Evolutionary conservation across 2,113 vertebrate genomes (phyloP).

Genomic region (Lagenorhynchus albirostris): DNA sequence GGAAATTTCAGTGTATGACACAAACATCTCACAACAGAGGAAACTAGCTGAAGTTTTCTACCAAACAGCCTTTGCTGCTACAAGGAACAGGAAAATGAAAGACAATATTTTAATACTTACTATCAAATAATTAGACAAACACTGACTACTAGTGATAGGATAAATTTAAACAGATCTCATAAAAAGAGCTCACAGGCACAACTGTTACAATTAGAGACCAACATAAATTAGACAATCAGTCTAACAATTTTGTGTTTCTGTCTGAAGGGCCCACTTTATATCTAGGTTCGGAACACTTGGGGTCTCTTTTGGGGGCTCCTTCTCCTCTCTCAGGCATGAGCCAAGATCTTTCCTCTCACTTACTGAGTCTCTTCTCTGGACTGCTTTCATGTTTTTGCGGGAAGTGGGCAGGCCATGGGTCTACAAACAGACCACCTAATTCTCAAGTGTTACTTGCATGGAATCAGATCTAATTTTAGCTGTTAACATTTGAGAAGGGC

Average conservation of each 20-base stretch:
- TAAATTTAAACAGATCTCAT: neutral
- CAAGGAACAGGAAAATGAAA: neutral
- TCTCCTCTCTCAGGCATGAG: neutral
- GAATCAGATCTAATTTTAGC: neutral
- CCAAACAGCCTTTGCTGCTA: neutral
- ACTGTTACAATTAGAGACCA: neutral
- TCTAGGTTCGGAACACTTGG: neutral
- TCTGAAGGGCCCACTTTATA: neutral
- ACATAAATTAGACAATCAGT: neutral
- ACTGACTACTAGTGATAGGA: neutral
- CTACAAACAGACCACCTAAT: neutral
- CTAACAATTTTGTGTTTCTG: neutral
- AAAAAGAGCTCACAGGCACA: neutral
- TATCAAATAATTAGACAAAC: neutral
- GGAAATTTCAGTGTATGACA: neutral
- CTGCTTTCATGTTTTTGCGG: neutral
- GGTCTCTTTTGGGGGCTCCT: neutral
- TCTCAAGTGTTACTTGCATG: neutral
- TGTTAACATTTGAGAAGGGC: neutral
- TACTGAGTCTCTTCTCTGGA: neutral
- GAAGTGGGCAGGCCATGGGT: neutral
- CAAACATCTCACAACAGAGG: neutral
- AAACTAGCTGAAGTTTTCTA: neutral
- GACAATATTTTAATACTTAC: neutral
- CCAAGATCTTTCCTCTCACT: no score